Conservation (phyloP, 2,888 invertebrate genomes). For the Quadroppia sp. region DNA sequence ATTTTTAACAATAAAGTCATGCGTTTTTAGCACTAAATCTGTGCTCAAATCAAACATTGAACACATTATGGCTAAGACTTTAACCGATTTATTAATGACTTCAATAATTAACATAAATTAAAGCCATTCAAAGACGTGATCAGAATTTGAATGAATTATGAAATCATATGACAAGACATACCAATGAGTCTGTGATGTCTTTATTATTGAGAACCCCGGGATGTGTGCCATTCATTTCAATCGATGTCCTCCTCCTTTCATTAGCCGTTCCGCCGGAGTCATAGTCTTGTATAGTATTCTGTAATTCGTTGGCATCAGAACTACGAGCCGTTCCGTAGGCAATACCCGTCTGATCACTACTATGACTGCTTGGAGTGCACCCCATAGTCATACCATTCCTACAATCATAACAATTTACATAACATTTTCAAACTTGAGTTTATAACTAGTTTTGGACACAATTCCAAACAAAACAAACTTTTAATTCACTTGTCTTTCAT, state of each 20-base stretch:
- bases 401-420: slow-evolving; percentile 45
- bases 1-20: background rate
- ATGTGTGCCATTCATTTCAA: slow-evolving; percentile 12
- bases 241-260: slow-evolving; percentile 8
- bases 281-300: background rate
- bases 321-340: slow-evolving; percentile 11
- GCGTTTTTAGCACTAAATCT: background rate
- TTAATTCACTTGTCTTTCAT: background rate
- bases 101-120: background rate
- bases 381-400: slow-evolving; percentile 51
- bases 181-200: slow-evolving; percentile 17
- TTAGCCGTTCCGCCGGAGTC: background rate
- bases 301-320: background rate
- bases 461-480: background rate
- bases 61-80: background rate
- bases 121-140: background rate
- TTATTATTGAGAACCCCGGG: background rate
- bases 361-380: slow-evolving; percentile 53
- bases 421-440: background rate
- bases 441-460: background rate
- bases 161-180: background rate
- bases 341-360: slow-evolving; percentile 42
- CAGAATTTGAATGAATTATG: background rate
- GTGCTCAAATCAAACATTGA: background rate
- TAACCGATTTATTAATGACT: background rate